Base-by-base conservation (phyloP, 2,888 invertebrate species). In the Macrosoma leucophasiata region DNA sequence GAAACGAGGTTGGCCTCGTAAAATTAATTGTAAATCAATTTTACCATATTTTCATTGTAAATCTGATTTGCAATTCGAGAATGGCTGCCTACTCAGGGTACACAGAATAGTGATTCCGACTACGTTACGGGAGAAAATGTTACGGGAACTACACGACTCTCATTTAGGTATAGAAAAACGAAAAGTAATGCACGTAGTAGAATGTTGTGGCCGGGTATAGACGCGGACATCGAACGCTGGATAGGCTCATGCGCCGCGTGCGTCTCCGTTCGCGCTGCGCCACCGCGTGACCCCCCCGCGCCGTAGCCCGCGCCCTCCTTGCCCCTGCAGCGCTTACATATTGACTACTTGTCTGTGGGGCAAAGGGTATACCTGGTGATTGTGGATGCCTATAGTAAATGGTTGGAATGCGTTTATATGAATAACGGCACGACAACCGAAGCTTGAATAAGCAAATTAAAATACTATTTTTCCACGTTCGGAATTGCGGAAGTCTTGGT, bases 401-500 rank as follows among this genome's bases (percentile, higher is more conserved):
- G 44, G 41, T 8, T 44, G 3, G 44, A 44, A 26, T 41, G 42
- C 21, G 18, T 42, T 3, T 18, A 33, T 6, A 44, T 44, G 47
- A 17, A 39, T 7, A n/a, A 27, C n/a, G 40, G 33, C 22, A 36
- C 36, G 15, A 28, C 39, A 4, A 34, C 34, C 8, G 21, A 17
- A 13, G 29, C 33, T 3, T 26, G 33, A 5, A 39, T 39, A 24
- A 8, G 9, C 4, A 27, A 31, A 11, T 18, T 39, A 28, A 39
- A 39, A 28, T 7, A n/a, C 11, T n/a, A 26, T 11, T 33, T 33
- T 33, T 27, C 22, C 10, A 23, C 17, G 6, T 33, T 33, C 15
- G 33, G 33, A n/a, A n/a, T n/a, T 50, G 10, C 50, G 48, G 4
- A 33, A 29, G n/a, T 13, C 17, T 1, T 50, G 9, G 41, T 46